A percentile compares a stretch with the other conserved stretches of the same genome.
Evolutionary conservation across 1,140 invertebrate genomes (phyloP).

Genomic region (Bombus cullumanus): DNA sequence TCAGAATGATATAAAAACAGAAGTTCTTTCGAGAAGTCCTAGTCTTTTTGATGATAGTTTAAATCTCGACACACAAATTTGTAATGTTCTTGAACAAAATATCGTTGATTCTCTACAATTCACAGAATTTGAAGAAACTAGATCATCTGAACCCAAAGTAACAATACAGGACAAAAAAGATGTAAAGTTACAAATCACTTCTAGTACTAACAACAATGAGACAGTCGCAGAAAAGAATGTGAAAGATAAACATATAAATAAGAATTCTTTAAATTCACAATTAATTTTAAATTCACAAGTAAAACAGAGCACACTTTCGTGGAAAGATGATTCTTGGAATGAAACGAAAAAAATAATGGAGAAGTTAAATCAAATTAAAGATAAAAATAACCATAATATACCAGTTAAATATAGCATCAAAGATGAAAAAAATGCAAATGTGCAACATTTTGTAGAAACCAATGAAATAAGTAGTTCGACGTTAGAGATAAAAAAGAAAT

Average conservation of each 20-base stretch:
- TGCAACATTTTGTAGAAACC: slow-evolving; percentile 4
- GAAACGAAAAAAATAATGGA: slow-evolving; percentile 36
- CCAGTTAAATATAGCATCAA: slow-evolving; percentile 30
- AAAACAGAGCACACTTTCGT: slow-evolving; percentile 48
- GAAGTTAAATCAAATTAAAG: slow-evolving; percentile 40
- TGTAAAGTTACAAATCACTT: not conserved
- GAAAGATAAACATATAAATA: not conserved
- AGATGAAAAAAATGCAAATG: slow-evolving; percentile 38
- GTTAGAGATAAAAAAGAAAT: slow-evolving; percentile 16
- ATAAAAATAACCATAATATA: slow-evolving; percentile 29
- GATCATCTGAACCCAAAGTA: slow-evolving; percentile 21
- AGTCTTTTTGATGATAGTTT: slow-evolving; percentile 78
- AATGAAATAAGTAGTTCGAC: not conserved
- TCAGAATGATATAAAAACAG: slow-evolving; percentile 4
- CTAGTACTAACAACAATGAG: not conserved
- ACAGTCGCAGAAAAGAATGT: not conserved
- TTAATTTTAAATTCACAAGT: not conserved
- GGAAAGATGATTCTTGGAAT: slow-evolving; percentile 77
- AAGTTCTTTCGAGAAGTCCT: slow-evolving; percentile 65
- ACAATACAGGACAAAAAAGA: not conserved
- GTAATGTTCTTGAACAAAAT: slow-evolving; percentile 78
- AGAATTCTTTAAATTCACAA: not conserved
- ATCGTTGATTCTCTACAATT: slow-evolving; percentile 68
- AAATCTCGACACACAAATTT: slow-evolving; percentile 77
- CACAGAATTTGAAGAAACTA: slow-evolving; percentile 66